Evolutionary conservation across 2,113 vertebrate genomes (phyloP).

Genomic region (Tringa solitaria): DNA sequence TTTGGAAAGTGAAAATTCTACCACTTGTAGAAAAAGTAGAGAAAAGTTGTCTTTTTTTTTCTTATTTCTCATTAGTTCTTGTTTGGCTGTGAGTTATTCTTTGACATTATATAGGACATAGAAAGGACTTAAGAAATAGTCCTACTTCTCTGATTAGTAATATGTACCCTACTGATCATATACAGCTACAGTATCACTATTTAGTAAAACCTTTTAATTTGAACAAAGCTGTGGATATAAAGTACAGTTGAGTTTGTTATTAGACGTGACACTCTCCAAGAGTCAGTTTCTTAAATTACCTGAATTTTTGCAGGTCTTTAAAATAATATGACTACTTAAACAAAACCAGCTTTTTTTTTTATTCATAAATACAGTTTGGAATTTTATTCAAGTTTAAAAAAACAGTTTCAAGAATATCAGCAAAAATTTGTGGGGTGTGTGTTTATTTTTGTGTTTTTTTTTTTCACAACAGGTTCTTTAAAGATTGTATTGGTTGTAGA

Average conservation of each 20-base stretch:
- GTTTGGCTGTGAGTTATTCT: neutral
- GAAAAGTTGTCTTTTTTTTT: neutral
- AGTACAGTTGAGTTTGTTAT: neutral
- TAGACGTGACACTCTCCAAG: neutral
- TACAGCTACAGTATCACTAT: neutral
- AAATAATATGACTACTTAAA: neutral
- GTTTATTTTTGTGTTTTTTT: neutral
- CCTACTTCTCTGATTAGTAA: neutral
- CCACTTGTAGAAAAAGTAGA: neutral
- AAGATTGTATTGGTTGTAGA: neutral
- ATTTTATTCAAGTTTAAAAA: neutral
- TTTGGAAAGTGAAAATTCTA: neutral
- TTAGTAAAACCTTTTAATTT: neutral
- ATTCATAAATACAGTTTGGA: neutral
- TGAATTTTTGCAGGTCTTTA: neutral
- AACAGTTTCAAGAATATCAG: accelerated
- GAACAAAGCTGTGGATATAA: neutral
- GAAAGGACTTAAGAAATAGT: neutral
- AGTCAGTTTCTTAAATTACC: neutral
- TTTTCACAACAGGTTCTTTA: neutral
- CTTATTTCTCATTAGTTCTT: neutral
- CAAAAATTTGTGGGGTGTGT: neutral
- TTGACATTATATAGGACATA: neutral
- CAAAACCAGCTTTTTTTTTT: too few species aligned
- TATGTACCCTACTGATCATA: neutral